Conservation (phyloP, 2,797 vertebrate genomes). For the Sebastes iracundus region DNA sequence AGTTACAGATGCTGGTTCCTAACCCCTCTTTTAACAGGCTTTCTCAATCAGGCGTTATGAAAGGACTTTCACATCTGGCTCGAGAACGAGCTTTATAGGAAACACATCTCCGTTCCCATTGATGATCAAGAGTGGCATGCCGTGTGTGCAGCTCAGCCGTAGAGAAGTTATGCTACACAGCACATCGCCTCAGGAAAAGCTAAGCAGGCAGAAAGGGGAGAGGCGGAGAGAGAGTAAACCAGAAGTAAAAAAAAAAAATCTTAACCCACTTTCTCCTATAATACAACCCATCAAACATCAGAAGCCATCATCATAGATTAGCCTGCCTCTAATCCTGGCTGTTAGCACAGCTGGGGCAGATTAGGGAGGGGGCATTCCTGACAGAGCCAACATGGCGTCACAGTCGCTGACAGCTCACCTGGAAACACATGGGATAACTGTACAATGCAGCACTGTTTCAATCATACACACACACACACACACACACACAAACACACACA, state of each 20-base stretch:
- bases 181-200: conserved; percentile 57
- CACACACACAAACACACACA: conserved; percentile 43
- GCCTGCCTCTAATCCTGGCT: conserved; percentile 78
- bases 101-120: conserved; percentile 45
- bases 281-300: conserved; percentile 76
- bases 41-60: conserved; percentile 47
- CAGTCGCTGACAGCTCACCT: conserved; percentile 79
- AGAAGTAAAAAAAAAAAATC: conserved; percentile 26
- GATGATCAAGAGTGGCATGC: conserved; percentile 59
- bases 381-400: conserved; percentile 76
- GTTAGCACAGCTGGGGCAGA: conserved; percentile 82
- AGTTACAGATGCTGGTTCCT: conserved; percentile 30
- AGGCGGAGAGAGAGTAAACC: conserved; percentile 27
- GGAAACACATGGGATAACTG: conserved; percentile 78
- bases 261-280: conserved; percentile 70
- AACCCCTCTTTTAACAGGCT: conserved; percentile 24
- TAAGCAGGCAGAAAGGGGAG: conserved; percentile 38
- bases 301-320: conserved; percentile 78
- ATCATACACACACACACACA: conserved; percentile 42
- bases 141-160: conserved; percentile 40
- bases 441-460: conserved; percentile 75
- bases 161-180: conserved; percentile 43
- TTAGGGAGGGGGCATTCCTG: conserved; percentile 73
- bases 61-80: conserved; percentile 59
- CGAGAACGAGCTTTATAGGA: conserved; percentile 35